Evolutionary conservation across 2,113 vertebrate species (phyloP).

Genomic region (Pseudonaja textilis): DNA sequence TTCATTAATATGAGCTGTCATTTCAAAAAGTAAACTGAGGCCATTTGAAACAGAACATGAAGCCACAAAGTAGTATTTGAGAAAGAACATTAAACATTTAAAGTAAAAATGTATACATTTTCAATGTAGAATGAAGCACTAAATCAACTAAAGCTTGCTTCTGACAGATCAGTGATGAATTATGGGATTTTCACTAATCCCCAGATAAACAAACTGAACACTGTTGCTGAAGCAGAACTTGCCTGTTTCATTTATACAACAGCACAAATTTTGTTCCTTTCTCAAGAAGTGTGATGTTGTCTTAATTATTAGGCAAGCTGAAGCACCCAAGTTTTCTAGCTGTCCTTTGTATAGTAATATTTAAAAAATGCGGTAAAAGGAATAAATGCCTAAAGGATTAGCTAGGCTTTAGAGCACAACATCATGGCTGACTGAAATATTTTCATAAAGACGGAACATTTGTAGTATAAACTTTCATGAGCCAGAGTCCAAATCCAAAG

Average conservation of each 20-base stretch:
- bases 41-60: constrained; percentile 43
- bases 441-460: neutral
- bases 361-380: neutral
- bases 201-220: constrained; percentile 66
- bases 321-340: constrained; percentile 54
- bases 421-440: neutral
- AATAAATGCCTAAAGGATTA: neutral
- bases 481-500: neutral
- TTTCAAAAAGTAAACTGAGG: constrained; percentile 42
- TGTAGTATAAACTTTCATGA: neutral
- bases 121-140: constrained; percentile 45
- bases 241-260: constrained; percentile 52
- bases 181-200: constrained; percentile 69
- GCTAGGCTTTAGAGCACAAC: neutral
- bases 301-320: constrained; percentile 48
- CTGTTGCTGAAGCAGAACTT: constrained; percentile 57
- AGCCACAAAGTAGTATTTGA: constrained; percentile 48
- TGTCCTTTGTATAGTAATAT: constrained; percentile 28
- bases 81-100: constrained; percentile 56
- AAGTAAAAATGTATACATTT: constrained; percentile 53
- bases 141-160: constrained; percentile 57
- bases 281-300: constrained; percentile 58
- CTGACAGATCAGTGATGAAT: constrained; percentile 63
- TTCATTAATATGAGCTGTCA: constrained; percentile 39
- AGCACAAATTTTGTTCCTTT: constrained; percentile 48